These are phyloP conservation scores for Botia almorhae DNA, from an alignment of 2,797 vertebrate genomes.

Conservation along the genomic window DNA sequence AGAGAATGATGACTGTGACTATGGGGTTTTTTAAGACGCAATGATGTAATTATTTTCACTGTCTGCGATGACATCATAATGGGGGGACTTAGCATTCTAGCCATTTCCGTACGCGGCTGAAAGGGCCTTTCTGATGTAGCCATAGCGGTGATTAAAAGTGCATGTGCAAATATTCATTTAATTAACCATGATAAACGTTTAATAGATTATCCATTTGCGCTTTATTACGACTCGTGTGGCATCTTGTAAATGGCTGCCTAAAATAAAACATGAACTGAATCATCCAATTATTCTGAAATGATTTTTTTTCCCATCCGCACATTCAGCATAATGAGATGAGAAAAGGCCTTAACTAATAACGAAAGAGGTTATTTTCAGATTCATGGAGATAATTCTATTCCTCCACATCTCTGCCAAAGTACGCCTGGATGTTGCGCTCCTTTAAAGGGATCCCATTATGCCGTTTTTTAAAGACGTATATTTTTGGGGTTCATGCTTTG, in stretches of 20 bases:
- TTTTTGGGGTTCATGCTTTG: too few relatives aligned
- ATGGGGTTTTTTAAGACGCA: conserved; percentile 1
- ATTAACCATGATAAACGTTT: conserved; percentile 21
- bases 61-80: conserved; percentile 31
- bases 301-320: conserved; percentile 14
- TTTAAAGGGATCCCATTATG: conserved; percentile 15
- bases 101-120: not conserved
- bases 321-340: conserved; percentile 49
- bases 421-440: conserved; percentile 32
- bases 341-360: conserved; percentile 48
- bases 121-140: not conserved
- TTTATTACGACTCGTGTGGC: conserved; percentile 30
- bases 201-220: conserved; percentile 41
- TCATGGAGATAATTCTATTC: conserved; percentile 47
- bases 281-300: conserved; percentile 42
- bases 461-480: too few relatives aligned
- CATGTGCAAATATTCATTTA: conserved; percentile 3
- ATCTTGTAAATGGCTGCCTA: conserved; percentile 47
- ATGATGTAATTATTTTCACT: conserved; percentile 24
- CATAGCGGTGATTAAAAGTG: conserved; percentile 2
- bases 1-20: not conserved
- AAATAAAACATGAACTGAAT: conserved; percentile 48
- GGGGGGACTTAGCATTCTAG: not conserved
- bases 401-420: conserved; percentile 32
- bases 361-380: conserved; percentile 51